These are phyloP conservation scores for Eurystomus glaucurus DNA, from an alignment of 2,797 vertebrate genomes.

Conservation along the genomic window DNA sequence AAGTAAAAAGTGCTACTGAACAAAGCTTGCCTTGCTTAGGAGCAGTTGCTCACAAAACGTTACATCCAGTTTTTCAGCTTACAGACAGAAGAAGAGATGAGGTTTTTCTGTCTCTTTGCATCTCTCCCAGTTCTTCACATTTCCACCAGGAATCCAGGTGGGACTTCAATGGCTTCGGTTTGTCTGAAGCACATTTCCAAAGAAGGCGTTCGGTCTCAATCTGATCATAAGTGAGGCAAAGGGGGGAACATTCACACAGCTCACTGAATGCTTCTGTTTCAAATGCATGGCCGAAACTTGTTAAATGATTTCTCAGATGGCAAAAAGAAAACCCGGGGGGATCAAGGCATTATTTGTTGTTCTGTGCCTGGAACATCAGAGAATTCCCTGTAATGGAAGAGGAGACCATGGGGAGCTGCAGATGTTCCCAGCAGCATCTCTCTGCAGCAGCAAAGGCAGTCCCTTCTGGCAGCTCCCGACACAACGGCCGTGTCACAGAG, in stretches of 20 bases:
- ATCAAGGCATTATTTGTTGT: neutral
- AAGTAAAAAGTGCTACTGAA: neutral
- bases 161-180: neutral
- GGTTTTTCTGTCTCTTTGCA: neutral
- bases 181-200: neutral
- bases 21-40: neutral
- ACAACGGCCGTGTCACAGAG: neutral
- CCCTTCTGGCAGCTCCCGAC: neutral
- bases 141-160: neutral
- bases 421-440: neutral
- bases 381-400: neutral
- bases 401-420: neutral
- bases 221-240: neutral
- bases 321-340: neutral
- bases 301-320: neutral
- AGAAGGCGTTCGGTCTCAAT: neutral
- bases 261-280: neutral
- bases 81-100: neutral
- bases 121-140: neutral
- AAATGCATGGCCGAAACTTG: neutral
- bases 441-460: neutral
- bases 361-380: neutral
- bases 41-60: neutral
- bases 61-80: neutral
- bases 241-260: neutral